Base-by-base conservation (phyloP, 2,888 invertebrate species). In the Nipponacmea schrenckii region DNA sequence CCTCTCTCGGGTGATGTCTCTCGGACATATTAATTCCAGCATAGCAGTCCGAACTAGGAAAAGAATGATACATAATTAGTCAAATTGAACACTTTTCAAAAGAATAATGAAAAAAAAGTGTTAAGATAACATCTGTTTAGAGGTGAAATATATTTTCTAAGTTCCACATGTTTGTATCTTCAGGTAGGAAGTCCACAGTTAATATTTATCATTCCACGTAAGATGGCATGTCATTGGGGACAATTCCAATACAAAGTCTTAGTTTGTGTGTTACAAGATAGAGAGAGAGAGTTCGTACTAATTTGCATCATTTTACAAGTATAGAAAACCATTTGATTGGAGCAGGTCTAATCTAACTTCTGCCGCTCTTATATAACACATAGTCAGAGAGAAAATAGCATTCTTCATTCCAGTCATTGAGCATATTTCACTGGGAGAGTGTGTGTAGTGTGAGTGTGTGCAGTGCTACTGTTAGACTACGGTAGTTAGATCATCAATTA, bases 31-130 rank as follows among this genome's bases (percentile, higher is more conserved):
- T 82, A 67, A 83, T 77, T 44, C 82, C 81, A 46, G 83, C 78
- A 79, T 83, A 83, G 76, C 83, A 83, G 69, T 83, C 83, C 64
- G 82, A 78, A 71, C 82, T 81, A 79, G 69, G 79, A 80, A 69
- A 72, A 62, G 73, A 68, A 70, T 66, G 64, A 70, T 66, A 64
- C 64, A 73, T 70, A 62, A 66, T 65, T 48, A 63, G 67, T 17
- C 27, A 46, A 67, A 50, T 67, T 39, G 39, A 39, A 39, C 7
- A 39, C 39, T 8, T 10, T 39, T 5, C 10, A 1, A 10, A 39
- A 39, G 10, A 39, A 1, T 8, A 39, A 39, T 39, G 10, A 2
- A 10, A 39, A 39, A 39, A 39, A 39, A 39, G 39, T 39, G 4
- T 39, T 39, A 39, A 39, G 39, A 39, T 8, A 39, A 39, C 39